Evolutionary conservation across 2,113 vertebrate genomes (phyloP).

Genomic region (Bos taurus): ARS-UCD2.0 NC_037330.1:28788501-28789000

Average conservation of each 20-base stretch:
- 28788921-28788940: not conserved
- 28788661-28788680: not conserved
- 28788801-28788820: not conserved
- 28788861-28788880: not conserved
- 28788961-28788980: not conserved
- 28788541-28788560: not conserved
- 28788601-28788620: not conserved
- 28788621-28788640: not conserved
- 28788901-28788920: not conserved
- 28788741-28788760: not conserved
- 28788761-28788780: not conserved
- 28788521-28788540: not conserved
- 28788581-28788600: not conserved
- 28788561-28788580: not conserved
- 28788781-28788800: not conserved
- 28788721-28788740: not conserved
- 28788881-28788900: not conserved
- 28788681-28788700: not conserved
- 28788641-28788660: not conserved
- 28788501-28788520: not conserved
- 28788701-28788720: not conserved
- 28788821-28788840: not conserved
- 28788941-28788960: not conserved
- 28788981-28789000: not conserved
- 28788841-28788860: not conserved